These are phyloP conservation scores for Deroptyus accipitrinus DNA, from an alignment of 2,113 vertebrate species.

Conservation along the genomic window DNA sequence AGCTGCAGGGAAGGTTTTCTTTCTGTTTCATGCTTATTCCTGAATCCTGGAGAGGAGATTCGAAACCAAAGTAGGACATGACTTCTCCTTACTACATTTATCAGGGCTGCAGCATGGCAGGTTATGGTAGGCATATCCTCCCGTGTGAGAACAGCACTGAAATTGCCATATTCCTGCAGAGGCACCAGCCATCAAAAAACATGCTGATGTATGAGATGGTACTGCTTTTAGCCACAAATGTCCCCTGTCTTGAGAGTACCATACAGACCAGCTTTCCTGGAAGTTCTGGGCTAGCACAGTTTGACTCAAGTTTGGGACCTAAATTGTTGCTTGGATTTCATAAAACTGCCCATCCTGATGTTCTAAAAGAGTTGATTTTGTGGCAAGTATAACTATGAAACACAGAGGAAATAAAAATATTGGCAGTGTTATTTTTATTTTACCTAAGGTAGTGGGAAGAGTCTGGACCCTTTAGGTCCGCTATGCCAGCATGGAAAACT, in stretches of 20 bases:
- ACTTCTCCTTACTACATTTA: background rate
- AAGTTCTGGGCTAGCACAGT: background rate
- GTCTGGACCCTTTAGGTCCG: background rate
- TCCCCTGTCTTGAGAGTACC: background rate
- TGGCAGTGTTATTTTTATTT: background rate
- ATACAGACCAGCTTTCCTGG: background rate
- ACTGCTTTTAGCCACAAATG: background rate
- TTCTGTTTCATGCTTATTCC: background rate
- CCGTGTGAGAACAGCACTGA: background rate
- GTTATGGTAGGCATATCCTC: background rate
- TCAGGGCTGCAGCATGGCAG: background rate
- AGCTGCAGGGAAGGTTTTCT: background rate
- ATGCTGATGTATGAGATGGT: background rate
- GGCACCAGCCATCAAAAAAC: background rate
- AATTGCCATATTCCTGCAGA: background rate
- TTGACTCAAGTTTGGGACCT: background rate
- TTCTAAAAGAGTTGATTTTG: background rate
- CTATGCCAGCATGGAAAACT: background rate
- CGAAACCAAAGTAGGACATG: fast-evolving
- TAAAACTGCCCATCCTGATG: background rate
- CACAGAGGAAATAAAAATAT: background rate
- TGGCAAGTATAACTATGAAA: background rate
- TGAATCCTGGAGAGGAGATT: background rate
- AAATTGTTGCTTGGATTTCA: background rate
- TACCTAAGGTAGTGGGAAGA: background rate